Base-by-base conservation (phyloP, 2,797 vertebrate genomes). In the Chiroxiphia lanceolata region DNA sequence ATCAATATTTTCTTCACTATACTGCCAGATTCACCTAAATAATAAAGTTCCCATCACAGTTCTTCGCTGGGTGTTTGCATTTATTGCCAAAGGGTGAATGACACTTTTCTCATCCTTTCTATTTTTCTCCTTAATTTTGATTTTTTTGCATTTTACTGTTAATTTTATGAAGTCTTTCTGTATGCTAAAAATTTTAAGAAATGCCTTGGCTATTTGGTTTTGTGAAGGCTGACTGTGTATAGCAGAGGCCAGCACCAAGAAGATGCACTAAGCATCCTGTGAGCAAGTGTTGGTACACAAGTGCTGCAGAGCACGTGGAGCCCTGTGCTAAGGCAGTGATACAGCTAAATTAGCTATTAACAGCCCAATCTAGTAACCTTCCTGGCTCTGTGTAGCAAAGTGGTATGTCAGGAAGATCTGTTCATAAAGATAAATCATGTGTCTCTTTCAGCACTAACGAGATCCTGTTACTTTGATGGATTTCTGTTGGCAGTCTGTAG, bases 401-500 rank as follows among this genome's bases (percentile, higher is more conserved):
- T n/a, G 57, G n/a, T 42, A 21, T 63, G 83, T 67, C 80, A 36
- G 8, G 65, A 67, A 89, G 74, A 93, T 85, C 78, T 65, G 63
- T 61, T 59, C 81, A 12, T 68, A 31, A 57, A 92, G 64, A 94
- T 89, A 94, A 93, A 95, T 92, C 61, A 6, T 36, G 36, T 68
- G 27, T 83, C 40, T 57, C 20, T 90, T 59, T 80, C 72, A 90
- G 57, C 78, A n/a, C 48, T 77, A 77, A 83, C 1, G 0, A 88
- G 93, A 69, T 87, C 45, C 34, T 85, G 29, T 87, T 95, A 26
- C 56, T 87, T 51, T 56, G 83, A 93, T 94, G 93, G 88, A 84
- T 96, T 91, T 91, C 70, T 91, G 13, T 83, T 83, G 91, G 89
- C 82, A 71, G 65, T 56, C 56, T 70, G 31, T 61, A 17, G 71